Evolutionary conservation across 2,113 vertebrate genomes (phyloP), one percentile per base, ranked within the genome.

Genomic region (Plecturocebus donacophilus): DNA sequence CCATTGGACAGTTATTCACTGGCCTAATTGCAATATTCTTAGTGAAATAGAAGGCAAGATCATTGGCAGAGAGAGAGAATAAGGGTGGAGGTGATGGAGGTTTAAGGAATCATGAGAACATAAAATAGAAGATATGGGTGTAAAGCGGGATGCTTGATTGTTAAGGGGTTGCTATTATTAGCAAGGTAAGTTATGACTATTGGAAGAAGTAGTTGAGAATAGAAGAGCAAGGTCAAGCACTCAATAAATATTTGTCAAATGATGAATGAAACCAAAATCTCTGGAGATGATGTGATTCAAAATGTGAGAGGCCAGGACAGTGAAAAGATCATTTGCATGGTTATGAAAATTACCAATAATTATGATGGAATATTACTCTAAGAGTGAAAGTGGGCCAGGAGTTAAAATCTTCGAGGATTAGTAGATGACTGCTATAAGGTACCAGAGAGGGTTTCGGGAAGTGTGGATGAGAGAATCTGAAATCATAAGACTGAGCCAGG

Each of bases 341-440:
- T 45, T 64, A 71, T 70, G n/a, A 70, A 71, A 87, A 87, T 86
- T 23, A 77, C 25, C 20, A 56, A 70, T 32, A 87, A 64, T n/a
- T 54, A 70, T 30, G 32, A 70, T 42, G 25, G 49, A 58, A 86
- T 52, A 64, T 70, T 49, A 73, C 5, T 42, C 30, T 58, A 30
- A 75, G 32, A 38, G 10, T 90, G 35, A 68, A 40, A 32, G 23
- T 40, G 64, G 68, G 27, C 32, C 52, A 54, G 83, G 38, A 75
- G 38, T 49, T 76, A 35, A 64, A 61, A 70, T 32, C 40, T 45
- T 91, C 38, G 52, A 30, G 66, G 23, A 42, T 54, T 17, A 35
- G 79, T 64, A 58, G 17, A 32, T 61, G 77, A 35, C 3, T 73
- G 52, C 38, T 45, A 40, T 9, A 54, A 61, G 68, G 30, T 3